Percentiles rank a stretch among this genome's conserved stretches.
These are phyloP conservation scores for Pangasius mekongensis DNA, from an alignment of 2,797 vertebrate genomes.

Conservation along the genomic window DNA sequence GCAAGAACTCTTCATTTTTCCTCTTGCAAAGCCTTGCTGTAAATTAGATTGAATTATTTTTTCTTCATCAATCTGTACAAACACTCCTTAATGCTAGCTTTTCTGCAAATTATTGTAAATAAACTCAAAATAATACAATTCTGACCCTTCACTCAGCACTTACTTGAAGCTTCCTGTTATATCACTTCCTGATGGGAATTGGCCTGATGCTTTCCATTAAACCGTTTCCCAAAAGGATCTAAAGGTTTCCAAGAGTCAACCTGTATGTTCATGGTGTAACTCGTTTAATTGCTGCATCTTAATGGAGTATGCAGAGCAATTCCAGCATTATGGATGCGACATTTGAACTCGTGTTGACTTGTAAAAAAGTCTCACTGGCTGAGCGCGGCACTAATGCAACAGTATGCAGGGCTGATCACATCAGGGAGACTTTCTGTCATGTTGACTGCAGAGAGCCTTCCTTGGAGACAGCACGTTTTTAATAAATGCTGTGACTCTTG, in stretches of 20 bases:
- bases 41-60: too few species aligned
- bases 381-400: too few species aligned
- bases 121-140: background rate
- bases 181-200: background rate
- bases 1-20: too few species aligned
- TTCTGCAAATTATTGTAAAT: background rate
- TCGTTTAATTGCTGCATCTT: background rate
- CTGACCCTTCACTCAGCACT: background rate
- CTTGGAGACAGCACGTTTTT: background rate
- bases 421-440: background rate
- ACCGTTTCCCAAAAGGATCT: background rate
- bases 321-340: background rate
- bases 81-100: too few species aligned
- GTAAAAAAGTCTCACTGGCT: background rate
- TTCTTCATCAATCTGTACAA: too few species aligned
- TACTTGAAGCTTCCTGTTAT: background rate
- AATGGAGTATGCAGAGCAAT: background rate
- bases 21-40: too few species aligned
- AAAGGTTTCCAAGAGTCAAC: background rate
- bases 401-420: background rate
- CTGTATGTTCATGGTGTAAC: background rate
- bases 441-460: background rate
- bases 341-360: background rate
- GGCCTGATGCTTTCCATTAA: background rate
- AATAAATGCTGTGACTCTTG: background rate